phyloP scores from a whole-genome alignment of 2,113 vertebrate genomes.

The Entelurus aequoreus region DNA sequence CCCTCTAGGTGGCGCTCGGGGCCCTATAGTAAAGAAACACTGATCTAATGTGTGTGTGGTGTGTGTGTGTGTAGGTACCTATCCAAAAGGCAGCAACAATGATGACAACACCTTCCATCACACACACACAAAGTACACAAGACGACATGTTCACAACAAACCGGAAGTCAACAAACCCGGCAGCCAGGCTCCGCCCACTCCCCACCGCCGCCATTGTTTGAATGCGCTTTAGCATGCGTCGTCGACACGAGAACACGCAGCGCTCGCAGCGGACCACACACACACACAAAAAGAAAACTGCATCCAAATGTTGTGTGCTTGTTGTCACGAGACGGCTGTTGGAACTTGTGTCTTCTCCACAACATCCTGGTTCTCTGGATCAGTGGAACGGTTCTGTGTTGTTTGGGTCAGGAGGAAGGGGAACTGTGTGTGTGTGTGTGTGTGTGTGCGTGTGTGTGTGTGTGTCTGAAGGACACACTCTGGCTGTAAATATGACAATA shows the following conservation, averaged over 20 bases:
- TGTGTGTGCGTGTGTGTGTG: background rate
- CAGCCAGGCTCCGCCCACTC: background rate
- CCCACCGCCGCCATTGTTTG: background rate
- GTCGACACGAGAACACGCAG: no score
- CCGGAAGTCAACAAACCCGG: background rate
- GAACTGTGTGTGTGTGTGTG: background rate
- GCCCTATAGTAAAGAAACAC: no score
- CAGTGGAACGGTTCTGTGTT: no score
- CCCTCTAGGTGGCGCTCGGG: no score
- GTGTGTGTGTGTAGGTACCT: slow-evolving; percentile 81
- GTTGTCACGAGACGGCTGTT: no score
- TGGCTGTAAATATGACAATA: slow-evolving; percentile 67
- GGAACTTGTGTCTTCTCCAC: no score
- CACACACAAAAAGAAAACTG: no score
- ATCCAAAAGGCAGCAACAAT: slow-evolving; percentile 94
- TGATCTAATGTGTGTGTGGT: background rate
- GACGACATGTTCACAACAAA: background rate
- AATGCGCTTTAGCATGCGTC: no score
- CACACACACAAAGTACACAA: slow-evolving; percentile 10
- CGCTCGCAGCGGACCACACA: no score
- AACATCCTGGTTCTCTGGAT: no score
- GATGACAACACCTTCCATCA: slow-evolving; percentile 49
- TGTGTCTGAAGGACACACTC: slow-evolving; percentile 17
- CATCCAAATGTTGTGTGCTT: no score
- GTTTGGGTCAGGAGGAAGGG: no score